Conservation (phyloP, 2,797 vertebrate species). For the Coranthus polyacanthus region DNA sequence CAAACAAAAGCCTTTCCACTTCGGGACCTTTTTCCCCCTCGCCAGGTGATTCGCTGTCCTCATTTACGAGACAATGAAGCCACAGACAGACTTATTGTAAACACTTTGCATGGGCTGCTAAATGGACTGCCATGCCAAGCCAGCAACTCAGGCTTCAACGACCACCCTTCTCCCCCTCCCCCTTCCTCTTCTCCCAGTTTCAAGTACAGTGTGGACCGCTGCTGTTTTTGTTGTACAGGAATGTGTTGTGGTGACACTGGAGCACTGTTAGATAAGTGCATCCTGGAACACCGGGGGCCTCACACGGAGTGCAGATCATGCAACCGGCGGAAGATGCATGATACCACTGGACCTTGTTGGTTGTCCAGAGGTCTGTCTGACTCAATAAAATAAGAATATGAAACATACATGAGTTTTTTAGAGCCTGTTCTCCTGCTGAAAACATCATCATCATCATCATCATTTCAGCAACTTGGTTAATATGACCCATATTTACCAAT, state of each 20-base stretch:
- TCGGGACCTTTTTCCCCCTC: conserved; percentile 88
- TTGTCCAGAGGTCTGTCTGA: too few species aligned
- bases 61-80: conserved; percentile 84
- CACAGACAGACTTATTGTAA: conserved; percentile 86
- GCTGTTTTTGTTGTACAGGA: conserved; percentile 56
- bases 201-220: conserved; percentile 47
- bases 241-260: conserved; percentile 59
- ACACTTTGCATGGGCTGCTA: conserved; percentile 77
- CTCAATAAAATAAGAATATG: too few species aligned
- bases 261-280: conserved; percentile 46
- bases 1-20: conserved; percentile 90
- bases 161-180: background rate
- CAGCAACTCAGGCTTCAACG: conserved; percentile 18
- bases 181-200: conserved; percentile 30
- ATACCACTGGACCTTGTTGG: background rate
- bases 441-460: too few species aligned
- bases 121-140: conserved; percentile 65
- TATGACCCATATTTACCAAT: too few species aligned
- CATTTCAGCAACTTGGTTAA: too few species aligned
- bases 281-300: conserved; percentile 19
- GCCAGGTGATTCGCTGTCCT: conserved; percentile 92
- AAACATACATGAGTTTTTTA: too few species aligned
- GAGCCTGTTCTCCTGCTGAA: too few species aligned
- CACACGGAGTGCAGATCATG: conserved; percentile 19
- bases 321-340: background rate